Evolutionary conservation across 2,797 vertebrate species (phyloP).

Genomic region (Trichosurus vulpecula): DNA sequence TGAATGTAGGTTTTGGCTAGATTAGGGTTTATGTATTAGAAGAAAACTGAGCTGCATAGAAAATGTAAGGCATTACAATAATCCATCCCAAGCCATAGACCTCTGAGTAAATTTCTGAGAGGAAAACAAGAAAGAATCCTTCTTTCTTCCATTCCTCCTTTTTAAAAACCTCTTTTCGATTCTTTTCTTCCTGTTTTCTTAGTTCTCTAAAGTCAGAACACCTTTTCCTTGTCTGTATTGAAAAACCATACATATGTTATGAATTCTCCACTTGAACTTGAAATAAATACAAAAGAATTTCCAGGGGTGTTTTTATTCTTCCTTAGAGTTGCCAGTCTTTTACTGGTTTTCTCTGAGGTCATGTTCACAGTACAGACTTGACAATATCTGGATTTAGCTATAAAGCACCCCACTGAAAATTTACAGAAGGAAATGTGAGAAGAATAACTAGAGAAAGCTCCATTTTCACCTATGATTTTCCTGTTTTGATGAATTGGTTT

Average conservation of each 20-base stretch:
- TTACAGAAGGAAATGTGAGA: neutral
- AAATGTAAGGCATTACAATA: neutral
- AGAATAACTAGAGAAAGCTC: neutral
- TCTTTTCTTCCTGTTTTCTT: constrained; percentile 35
- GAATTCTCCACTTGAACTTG: constrained; percentile 32
- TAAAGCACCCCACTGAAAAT: neutral
- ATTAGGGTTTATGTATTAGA: neutral
- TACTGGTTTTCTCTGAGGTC: constrained; percentile 2
- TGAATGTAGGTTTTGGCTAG: neutral
- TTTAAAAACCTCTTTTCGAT: neutral
- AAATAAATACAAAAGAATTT: constrained; percentile 13
- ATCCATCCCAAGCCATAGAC: neutral
- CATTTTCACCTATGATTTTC: constrained; percentile 23
- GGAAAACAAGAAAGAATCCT: constrained; percentile 20
- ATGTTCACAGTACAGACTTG: neutral
- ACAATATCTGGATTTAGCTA: neutral
- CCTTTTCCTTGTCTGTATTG: neutral
- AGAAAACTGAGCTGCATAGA: neutral
- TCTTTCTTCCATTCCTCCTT: constrained; percentile 10
- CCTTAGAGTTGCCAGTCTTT: neutral
- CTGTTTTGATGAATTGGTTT: constrained; percentile 10
- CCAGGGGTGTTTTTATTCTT: neutral
- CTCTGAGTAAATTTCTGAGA: constrained; percentile 7
- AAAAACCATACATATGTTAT: neutral
- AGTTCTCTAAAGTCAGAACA: constrained; percentile 1